These are phyloP conservation scores for Philotrypesis tridentata DNA, from an alignment of 1,140 invertebrate species.

Conservation along the genomic window DNA sequence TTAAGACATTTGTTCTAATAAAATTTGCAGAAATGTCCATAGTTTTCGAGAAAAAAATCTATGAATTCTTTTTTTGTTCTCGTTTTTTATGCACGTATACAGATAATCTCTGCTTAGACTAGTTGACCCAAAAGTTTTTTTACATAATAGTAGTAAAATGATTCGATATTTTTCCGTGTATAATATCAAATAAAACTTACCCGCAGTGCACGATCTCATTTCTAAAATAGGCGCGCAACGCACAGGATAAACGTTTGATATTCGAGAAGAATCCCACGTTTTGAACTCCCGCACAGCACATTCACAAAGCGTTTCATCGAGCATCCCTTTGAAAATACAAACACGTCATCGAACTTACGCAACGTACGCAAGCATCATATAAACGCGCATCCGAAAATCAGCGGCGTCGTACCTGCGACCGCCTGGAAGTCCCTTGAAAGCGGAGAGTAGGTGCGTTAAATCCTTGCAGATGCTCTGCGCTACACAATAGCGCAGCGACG, in stretches of 20 bases:
- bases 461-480: conserved; percentile 39
- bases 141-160: too few species aligned
- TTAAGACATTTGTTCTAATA: too few species aligned
- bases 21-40: too few species aligned
- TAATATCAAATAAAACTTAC: too few species aligned
- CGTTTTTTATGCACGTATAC: too few species aligned
- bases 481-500: conserved; percentile 46
- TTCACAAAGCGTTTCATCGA: neutral
- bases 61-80: too few species aligned
- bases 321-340: neutral
- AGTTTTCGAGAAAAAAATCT: too few species aligned
- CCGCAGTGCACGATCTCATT: too few species aligned
- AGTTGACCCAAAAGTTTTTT: too few species aligned
- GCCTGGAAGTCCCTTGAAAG: neutral
- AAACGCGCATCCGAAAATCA: neutral
- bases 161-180: too few species aligned
- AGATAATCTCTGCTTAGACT: too few species aligned
- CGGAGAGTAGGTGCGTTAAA: neutral
- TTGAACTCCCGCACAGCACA: neutral
- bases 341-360: neutral
- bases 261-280: neutral
- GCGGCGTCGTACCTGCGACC: too few species aligned
- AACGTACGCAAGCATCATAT: neutral
- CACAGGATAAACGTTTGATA: neutral
- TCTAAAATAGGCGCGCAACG: neutral